phyloP scores from a whole-genome alignment of 2,113 vertebrate species.

The Motacilla alba region DNA sequence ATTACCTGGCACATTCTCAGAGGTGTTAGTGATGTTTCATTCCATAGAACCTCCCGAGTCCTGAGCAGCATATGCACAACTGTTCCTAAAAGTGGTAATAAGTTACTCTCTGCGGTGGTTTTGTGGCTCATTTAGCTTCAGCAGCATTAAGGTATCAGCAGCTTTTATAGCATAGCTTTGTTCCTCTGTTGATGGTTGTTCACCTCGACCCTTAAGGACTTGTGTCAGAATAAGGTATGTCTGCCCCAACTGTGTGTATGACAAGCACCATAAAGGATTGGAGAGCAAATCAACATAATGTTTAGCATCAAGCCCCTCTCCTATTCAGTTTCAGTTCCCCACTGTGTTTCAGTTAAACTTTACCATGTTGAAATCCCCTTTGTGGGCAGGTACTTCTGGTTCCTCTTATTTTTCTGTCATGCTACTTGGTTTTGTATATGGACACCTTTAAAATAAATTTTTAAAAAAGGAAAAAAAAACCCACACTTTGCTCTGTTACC shows the following conservation, averaged over 20 bases:
- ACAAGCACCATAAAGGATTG: background rate
- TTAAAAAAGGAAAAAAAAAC: rapidly evolving
- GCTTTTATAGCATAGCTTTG: background rate
- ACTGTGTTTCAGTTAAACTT: constrained; percentile 57
- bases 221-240: background rate
- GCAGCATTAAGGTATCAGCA: background rate
- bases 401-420: constrained; percentile 51
- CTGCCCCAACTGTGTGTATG: background rate
- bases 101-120: background rate
- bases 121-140: background rate
- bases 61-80: background rate
- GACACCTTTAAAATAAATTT: background rate
- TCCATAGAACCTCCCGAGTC: background rate
- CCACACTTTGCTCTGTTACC: background rate
- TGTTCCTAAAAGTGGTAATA: background rate
- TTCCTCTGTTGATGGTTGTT: background rate
- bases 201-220: background rate
- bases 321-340: constrained; percentile 40
- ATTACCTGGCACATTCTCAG: background rate
- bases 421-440: constrained; percentile 24
- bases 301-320: background rate
- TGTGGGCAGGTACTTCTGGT: constrained; percentile 60
- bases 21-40: background rate
- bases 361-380: constrained; percentile 57
- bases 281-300: background rate